Percentiles rank a stretch among this genome's conserved stretches.
phyloP scores from a whole-genome alignment of 2,888 invertebrate genomes.

The Caradrina kadenii region DNA sequence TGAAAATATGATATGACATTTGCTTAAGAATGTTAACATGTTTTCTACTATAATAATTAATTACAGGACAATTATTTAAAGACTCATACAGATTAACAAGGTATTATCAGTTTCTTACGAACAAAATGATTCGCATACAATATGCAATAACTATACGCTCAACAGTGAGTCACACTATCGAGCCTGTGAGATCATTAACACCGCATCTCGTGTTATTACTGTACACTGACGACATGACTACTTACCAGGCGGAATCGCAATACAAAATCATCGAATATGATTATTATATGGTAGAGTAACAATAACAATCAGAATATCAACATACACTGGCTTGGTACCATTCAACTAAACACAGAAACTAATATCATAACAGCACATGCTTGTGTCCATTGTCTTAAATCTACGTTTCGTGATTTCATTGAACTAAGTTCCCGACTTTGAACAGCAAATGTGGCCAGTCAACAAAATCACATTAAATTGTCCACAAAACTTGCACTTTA shows the following conservation, averaged over 20 bases:
- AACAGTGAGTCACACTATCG: constrained; percentile 55
- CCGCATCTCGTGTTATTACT: constrained; percentile 61
- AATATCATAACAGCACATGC: constrained; percentile 64
- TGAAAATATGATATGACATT: constrained; percentile 54
- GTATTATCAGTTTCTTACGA: constrained; percentile 53
- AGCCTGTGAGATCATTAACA: constrained; percentile 63
- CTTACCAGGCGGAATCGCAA: constrained; percentile 67
- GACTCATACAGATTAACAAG: constrained; percentile 54
- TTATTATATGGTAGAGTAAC: constrained; percentile 57
- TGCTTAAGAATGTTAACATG: constrained; percentile 43
- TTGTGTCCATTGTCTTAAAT: constrained; percentile 48
- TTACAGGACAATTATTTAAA: constrained; percentile 39
- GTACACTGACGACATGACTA: constrained; percentile 63
- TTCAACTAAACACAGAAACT: constrained; percentile 61
- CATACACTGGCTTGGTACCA: constrained; percentile 56
- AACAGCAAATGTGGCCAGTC: constrained; percentile 58
- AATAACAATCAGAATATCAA: constrained; percentile 56
- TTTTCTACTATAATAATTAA: constrained; percentile 38
- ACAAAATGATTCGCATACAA: constrained; percentile 52
- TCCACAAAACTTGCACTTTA: constrained; percentile 69
- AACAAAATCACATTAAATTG: constrained; percentile 62
- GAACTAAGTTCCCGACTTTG: constrained; percentile 46
- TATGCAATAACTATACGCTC: constrained; percentile 52
- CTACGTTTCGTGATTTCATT: constrained; percentile 45
- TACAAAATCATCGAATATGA: constrained; percentile 63